A percentile compares a stretch with the other conserved stretches of the same genome.
These are phyloP conservation scores for Staurois parvus DNA, from an alignment of 2,797 vertebrate species.

Conservation along the genomic window DNA sequence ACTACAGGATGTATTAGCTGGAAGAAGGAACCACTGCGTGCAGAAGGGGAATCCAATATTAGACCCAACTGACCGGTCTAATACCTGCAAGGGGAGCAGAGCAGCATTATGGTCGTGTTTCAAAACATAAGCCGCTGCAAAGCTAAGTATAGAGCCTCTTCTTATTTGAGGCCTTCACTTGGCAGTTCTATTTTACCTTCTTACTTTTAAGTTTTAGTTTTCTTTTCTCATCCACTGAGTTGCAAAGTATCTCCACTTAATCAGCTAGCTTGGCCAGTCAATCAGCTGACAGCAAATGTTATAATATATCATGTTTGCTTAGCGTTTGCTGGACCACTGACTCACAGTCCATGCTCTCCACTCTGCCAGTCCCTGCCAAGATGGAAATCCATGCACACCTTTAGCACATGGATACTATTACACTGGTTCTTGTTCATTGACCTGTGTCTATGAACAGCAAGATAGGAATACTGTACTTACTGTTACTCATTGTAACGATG, in stretches of 20 bases:
- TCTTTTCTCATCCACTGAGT: not conserved
- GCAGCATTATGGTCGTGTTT: no score
- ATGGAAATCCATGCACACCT: not conserved
- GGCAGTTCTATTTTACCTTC: no score
- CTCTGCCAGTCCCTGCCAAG: not conserved
- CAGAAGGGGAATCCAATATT: no score
- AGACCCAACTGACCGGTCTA: no score
- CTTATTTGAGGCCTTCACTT: no score
- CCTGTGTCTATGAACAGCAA: not conserved
- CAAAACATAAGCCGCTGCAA: no score
- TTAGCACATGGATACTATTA: constrained; percentile 8
- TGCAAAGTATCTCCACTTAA: not conserved
- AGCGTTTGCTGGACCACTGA: not conserved
- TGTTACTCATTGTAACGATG: not conserved
- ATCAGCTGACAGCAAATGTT: constrained; percentile 21
- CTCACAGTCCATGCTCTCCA: not conserved
- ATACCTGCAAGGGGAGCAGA: no score
- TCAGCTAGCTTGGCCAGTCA: constrained; percentile 6
- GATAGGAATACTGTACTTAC: not conserved
- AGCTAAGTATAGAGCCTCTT: no score
- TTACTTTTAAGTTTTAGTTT: constrained; percentile 5
- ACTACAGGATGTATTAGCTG: no score
- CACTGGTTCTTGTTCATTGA: not conserved
- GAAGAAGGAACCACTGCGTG: no score
- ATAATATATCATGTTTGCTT: constrained; percentile 23